Evolutionary conservation across 2,797 vertebrate genomes (phyloP).

Genomic region (Hippopotamyrus pictus): DNA sequence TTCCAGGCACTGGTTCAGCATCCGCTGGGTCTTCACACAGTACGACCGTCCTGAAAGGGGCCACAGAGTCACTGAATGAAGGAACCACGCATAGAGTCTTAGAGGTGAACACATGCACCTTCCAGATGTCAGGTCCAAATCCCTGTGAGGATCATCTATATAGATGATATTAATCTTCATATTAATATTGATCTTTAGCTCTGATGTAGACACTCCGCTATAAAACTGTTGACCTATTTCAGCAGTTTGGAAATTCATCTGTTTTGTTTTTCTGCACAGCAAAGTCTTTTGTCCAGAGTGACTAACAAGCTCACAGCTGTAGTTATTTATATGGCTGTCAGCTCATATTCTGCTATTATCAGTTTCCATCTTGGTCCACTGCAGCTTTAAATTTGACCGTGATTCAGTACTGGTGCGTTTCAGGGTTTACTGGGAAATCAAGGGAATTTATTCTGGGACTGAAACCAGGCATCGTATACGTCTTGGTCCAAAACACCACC

Average conservation of each 20-base stretch:
- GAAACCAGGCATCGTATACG: neutral
- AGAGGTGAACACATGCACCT: neutral
- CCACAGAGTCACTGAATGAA: neutral
- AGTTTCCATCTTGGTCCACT: neutral
- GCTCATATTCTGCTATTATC: neutral
- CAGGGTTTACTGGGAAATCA: neutral
- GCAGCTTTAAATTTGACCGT: neutral
- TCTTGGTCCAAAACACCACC: neutral
- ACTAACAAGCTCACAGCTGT: neutral
- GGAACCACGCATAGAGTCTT: neutral
- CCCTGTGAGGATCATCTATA: neutral
- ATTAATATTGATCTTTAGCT: neutral
- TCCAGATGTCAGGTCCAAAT: neutral
- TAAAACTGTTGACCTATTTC: neutral
- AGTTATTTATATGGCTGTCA: neutral
- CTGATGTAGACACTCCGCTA: neutral
- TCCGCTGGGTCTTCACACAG: constrained; percentile 85
- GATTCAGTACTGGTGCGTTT: neutral
- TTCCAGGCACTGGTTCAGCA: constrained; percentile 77
- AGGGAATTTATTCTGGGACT: neutral
- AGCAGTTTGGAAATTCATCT: neutral
- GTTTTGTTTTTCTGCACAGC: neutral
- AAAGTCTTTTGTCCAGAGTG: neutral
- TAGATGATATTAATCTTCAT: neutral
- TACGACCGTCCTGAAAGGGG: constrained; percentile 77